Evolutionary conservation across 2,113 vertebrate genomes (phyloP).

Genomic region (Chaenogobius annularis): DNA sequence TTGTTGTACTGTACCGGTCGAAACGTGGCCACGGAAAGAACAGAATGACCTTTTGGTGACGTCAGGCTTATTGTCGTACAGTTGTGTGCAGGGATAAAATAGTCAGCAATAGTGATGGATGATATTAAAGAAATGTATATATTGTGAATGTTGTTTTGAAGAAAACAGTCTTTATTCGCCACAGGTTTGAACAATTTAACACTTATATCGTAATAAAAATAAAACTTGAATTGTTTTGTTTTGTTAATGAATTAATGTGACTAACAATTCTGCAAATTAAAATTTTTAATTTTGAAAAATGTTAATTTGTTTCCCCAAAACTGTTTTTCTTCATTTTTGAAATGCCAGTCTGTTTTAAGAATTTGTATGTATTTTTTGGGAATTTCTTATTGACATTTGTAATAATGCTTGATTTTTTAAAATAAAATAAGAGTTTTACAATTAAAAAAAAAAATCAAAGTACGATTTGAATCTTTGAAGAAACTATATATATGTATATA

Average conservation of each 20-base stretch:
- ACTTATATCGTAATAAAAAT: too few relatives aligned
- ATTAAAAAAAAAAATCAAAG: background rate
- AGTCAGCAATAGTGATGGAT: too few relatives aligned
- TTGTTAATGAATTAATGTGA: background rate
- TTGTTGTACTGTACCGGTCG: background rate
- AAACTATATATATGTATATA: too few relatives aligned
- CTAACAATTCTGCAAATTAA: background rate
- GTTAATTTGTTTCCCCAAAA: conserved; percentile 3
- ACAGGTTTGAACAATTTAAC: too few relatives aligned
- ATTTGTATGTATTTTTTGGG: background rate
- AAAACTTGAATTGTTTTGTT: too few relatives aligned
- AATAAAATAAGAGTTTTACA: background rate
- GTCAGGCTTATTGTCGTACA: too few relatives aligned
- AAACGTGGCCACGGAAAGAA: background rate
- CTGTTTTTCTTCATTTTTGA: background rate
- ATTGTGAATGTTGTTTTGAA: too few relatives aligned
- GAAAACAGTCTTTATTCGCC: too few relatives aligned
- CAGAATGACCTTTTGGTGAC: too few relatives aligned
- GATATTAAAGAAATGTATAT: too few relatives aligned
- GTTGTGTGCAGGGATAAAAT: too few relatives aligned
- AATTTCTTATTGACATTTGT: conserved; percentile 2
- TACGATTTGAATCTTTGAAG: too few relatives aligned
- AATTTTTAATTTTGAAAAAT: background rate
- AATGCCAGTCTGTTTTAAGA: background rate
- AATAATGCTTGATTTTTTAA: background rate